Conservation (phyloP, 2,888 invertebrate species). For the Drosophila incognita region DNA sequence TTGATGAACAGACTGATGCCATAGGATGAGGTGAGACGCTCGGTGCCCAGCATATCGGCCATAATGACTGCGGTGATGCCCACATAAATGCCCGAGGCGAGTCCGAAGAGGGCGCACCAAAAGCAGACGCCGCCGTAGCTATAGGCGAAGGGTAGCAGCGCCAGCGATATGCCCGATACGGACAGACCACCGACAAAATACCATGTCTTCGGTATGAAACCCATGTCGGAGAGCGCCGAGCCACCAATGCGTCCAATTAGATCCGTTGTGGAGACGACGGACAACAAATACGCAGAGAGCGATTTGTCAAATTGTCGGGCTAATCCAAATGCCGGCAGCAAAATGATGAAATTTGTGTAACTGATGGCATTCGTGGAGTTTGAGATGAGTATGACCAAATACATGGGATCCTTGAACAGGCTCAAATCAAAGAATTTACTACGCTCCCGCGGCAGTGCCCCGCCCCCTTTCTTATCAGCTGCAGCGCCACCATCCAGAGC, state of each 20-base stretch:
- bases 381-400: slow-evolving; percentile 92
- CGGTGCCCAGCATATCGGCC: slow-evolving; percentile 94
- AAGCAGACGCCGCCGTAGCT: slow-evolving; percentile 88
- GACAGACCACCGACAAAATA: slow-evolving; percentile 93
- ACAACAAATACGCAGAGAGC: slow-evolving; percentile 90
- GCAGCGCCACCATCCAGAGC: slow-evolving; percentile 68
- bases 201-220: slow-evolving; percentile 91
- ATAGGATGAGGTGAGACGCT: slow-evolving; percentile 93
- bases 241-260: slow-evolving; percentile 94
- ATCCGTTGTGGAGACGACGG: slow-evolving; percentile 92
- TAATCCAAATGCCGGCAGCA: slow-evolving; percentile 91
- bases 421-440: slow-evolving; percentile 90
- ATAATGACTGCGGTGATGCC: slow-evolving; percentile 95
- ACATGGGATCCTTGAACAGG: slow-evolving; percentile 91
- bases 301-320: slow-evolving; percentile 90
- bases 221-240: slow-evolving; percentile 92
- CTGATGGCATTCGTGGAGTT: slow-evolving; percentile 94
- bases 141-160: slow-evolving; percentile 89
- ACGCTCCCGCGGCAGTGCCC: slow-evolving; percentile 41
- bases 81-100: slow-evolving; percentile 93
- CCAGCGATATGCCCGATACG: slow-evolving; percentile 91
- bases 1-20: slow-evolving; percentile 94
- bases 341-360: slow-evolving; percentile 93
- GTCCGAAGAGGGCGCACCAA: slow-evolving; percentile 91
- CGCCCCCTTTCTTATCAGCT: slow-evolving; percentile 35